A percentile compares a stretch with the other conserved stretches of the same genome.
Evolutionary conservation across 2,888 invertebrate species (phyloP).

Genomic region (Melikaiella ostensackeni): DNA sequence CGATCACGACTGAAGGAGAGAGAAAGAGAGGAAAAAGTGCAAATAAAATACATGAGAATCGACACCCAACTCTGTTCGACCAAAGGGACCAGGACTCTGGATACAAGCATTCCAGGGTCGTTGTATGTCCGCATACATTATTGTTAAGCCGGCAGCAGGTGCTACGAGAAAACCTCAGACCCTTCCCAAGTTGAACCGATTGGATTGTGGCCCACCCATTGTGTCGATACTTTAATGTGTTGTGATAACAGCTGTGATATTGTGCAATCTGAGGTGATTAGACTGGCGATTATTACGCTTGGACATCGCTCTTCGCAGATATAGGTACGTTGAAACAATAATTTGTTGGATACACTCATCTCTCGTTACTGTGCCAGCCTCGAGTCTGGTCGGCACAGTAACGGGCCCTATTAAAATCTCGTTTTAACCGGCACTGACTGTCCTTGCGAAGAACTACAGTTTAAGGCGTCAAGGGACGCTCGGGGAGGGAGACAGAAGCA

Average conservation of each 20-base stretch:
- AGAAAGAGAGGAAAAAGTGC: slow-evolving; percentile 38
- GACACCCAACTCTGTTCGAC: slow-evolving; percentile 18
- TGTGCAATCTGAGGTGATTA: slow-evolving; percentile 47
- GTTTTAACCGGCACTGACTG: too few species aligned
- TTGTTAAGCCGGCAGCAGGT: slow-evolving; percentile 36
- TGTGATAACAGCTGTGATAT: slow-evolving; percentile 65
- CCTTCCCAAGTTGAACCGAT: slow-evolving; percentile 30
- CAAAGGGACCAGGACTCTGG: slow-evolving; percentile 7
- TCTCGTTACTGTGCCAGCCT: too few species aligned
- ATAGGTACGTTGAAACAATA: slow-evolving; percentile 10
- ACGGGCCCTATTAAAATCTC: too few species aligned
- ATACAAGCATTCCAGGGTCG: slow-evolving; percentile 26
- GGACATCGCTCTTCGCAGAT: slow-evolving; percentile 5
- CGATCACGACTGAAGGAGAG: slow-evolving; percentile 15
- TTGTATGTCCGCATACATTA: slow-evolving; percentile 22
- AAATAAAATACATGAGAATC: slow-evolving; percentile 34
- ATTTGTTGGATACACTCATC: background rate
- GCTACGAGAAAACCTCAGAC: slow-evolving; percentile 17
- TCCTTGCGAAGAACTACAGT: too few species aligned
- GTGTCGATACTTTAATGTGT: slow-evolving; percentile 50
- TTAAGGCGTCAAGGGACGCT: too few species aligned
- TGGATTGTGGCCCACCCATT: slow-evolving; percentile 42
- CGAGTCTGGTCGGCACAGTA: too few species aligned
- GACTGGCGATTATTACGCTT: background rate
- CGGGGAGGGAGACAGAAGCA: too few species aligned